phyloP scores from a whole-genome alignment of 1,140 invertebrate genomes.

The Drosophila nigrodunni region DNA sequence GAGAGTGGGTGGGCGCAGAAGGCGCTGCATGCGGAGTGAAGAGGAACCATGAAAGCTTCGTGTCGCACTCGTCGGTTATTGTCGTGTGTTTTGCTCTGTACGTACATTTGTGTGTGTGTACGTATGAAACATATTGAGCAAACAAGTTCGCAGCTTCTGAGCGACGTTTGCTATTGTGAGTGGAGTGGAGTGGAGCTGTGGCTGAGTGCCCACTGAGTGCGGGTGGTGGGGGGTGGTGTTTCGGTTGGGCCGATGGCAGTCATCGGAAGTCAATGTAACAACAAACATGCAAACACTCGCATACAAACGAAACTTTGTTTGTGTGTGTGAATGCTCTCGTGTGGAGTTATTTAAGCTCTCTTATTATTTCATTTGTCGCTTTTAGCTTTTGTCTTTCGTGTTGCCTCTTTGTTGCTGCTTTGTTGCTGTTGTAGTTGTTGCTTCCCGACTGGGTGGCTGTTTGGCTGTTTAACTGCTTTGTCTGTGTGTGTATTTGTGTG shows the following conservation, averaged over 20 bases:
- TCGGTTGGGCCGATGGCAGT: slow-evolving; percentile 58
- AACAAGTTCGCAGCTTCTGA: slow-evolving; percentile 83
- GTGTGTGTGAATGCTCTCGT: slow-evolving; percentile 56
- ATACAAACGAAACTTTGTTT: slow-evolving; percentile 16
- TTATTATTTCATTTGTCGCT: slow-evolving; percentile 84
- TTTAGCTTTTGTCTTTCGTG: slow-evolving; percentile 83
- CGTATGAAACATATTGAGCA: slow-evolving; percentile 81
- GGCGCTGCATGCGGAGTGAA: background rate
- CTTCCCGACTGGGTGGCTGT: slow-evolving; percentile 68
- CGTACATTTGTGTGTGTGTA: slow-evolving; percentile 51
- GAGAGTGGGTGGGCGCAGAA: slow-evolving; percentile 51
- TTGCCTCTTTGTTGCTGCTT: slow-evolving; percentile 48
- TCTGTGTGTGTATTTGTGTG: background rate
- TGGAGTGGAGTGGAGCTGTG: slow-evolving; percentile 23
- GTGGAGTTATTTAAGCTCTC: slow-evolving; percentile 83
- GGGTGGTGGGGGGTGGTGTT: slow-evolving; percentile 29
- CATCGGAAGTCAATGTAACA: slow-evolving; percentile 83
- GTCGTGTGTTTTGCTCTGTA: slow-evolving; percentile 28
- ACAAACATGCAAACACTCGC: slow-evolving; percentile 77
- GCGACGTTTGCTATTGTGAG: slow-evolving; percentile 39
- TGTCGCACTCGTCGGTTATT: slow-evolving; percentile 51
- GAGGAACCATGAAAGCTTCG: slow-evolving; percentile 61
- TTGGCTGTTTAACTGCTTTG: slow-evolving; percentile 51
- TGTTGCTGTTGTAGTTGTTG: slow-evolving; percentile 36
- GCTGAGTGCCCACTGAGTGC: slow-evolving; percentile 15